Percentiles rank a stretch among this genome's conserved stretches.
Evolutionary conservation across 2,888 invertebrate genomes (phyloP).

Genomic region (Eupeodes luniger): DNA sequence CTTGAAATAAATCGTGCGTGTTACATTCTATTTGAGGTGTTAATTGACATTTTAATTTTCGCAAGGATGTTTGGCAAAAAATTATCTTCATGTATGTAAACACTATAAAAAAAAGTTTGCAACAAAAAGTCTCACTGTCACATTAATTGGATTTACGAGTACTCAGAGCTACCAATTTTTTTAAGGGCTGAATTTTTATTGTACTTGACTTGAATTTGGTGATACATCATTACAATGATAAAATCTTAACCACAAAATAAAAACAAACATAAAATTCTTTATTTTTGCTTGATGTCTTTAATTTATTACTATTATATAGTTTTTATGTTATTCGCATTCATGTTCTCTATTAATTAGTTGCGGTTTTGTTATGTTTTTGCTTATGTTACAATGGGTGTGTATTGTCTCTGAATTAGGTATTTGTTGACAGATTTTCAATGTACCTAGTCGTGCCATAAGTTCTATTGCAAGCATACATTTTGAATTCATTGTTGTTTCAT

Average conservation of each 20-base stretch:
- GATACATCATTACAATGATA: conserved; percentile 44
- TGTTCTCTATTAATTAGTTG: no score
- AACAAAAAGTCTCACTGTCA: neutral
- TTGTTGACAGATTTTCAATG: no score
- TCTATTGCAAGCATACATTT: no score
- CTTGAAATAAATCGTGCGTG: conserved; percentile 60
- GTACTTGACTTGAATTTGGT: conserved; percentile 28
- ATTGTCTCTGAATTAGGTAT: no score
- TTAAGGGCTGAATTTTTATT: conserved; percentile 1
- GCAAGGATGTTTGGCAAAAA: conserved; percentile 52
- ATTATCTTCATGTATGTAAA: neutral
- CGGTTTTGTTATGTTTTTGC: no score
- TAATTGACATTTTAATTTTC: conserved; percentile 64
- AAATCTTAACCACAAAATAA: conserved; percentile 34
- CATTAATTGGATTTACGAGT: conserved; percentile 15
- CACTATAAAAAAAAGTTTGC: neutral
- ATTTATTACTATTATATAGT: no score
- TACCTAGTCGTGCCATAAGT: no score
- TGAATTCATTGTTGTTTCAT: no score
- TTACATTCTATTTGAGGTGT: conserved; percentile 57
- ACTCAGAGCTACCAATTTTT: neutral
- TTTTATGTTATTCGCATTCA: no score
- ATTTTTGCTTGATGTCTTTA: no score
- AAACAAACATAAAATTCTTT: no score
- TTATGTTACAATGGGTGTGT: no score